phyloP scores from a whole-genome alignment of 2,888 invertebrate species.

The Leucania comma region DNA sequence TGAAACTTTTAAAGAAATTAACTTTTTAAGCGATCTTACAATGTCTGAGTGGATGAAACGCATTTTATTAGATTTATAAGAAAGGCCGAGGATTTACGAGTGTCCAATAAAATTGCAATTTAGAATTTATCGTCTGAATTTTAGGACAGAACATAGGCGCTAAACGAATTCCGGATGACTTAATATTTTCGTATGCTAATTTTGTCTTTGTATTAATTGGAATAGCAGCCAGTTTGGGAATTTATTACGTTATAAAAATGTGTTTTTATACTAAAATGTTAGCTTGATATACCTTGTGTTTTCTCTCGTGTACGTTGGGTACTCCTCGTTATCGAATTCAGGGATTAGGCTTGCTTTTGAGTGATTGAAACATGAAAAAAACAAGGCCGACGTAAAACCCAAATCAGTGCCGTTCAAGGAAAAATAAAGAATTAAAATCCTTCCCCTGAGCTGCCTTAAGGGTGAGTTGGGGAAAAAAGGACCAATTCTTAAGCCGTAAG shows the following conservation, averaged over 20 bases:
- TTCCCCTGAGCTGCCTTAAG: background rate
- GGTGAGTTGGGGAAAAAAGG: constrained; percentile 20
- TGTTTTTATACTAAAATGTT: constrained; percentile 31
- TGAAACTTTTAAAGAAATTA: constrained; percentile 64
- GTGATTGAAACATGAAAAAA: background rate
- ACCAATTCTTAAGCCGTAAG: constrained; percentile 20
- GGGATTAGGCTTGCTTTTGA: background rate
- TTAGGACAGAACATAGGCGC: constrained; percentile 29
- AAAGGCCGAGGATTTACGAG: constrained; percentile 66
- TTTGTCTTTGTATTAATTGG: constrained; percentile 53
- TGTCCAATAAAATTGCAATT: constrained; percentile 69
- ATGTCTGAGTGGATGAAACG: constrained; percentile 61
- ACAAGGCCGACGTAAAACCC: background rate
- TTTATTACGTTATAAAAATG: constrained; percentile 49
- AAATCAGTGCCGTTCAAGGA: background rate
- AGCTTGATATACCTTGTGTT: background rate
- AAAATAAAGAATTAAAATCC: constrained; percentile 4
- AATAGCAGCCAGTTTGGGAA: constrained; percentile 25
- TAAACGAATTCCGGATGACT: constrained; percentile 31
- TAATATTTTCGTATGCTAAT: constrained; percentile 58
- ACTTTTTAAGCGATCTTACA: constrained; percentile 61
- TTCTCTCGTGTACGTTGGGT: background rate
- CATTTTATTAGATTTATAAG: constrained; percentile 70
- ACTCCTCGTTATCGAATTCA: background rate
- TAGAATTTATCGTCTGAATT: constrained; percentile 57